Base-by-base conservation (phyloP, 1,140 invertebrate species). In the Caenorhabditis brenneri region DNA sequence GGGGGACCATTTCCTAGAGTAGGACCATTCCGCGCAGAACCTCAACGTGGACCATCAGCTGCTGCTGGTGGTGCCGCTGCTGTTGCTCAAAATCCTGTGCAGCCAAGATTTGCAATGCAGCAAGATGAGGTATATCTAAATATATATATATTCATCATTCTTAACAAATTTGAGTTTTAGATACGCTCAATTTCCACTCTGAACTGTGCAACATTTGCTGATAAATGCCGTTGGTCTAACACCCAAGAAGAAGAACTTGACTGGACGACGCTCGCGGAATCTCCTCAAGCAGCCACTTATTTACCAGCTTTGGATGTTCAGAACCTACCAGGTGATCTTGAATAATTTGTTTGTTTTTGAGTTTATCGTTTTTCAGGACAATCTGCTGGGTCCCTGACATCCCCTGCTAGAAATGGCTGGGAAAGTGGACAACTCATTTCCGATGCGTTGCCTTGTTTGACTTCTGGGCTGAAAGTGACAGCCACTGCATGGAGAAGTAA, bases 191-290 rank as follows among this genome's bases (percentile, higher is more conserved):
- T 78, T 10, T 55, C 65, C 19, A 46, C 81, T 10, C 49, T 86
- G 79, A 86, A 86, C 49, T 84, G 83, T 39, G 86, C 39, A 10
- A 51, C 69, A 33, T 85, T 84, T 55, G 65, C 53, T 78, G 42
- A 83, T 19, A 65, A 80, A 24, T 86, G 85, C 33, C 58, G 79
- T 19, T 86, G 85, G 85, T 81, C 79, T 7, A 86, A 86, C 36
- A 86, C 85, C 15, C 83, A 86, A 39, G 79, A 86, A 24, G 85
- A 86, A 7, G 85, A 84, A 24, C 27, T 86, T n/a, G 83, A 86
- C 49, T 86, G 85, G 85, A 78, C 65, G 1, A 69, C 84, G 2
- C 29, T 81, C 10, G 69, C 39, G 19, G 51, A 51, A 33, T 36
- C 80, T 10, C 85, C 85, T 1, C 49, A 85, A 79, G 85, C 83